Evolutionary conservation across 2,888 invertebrate species (phyloP), one percentile per base, ranked within the genome.

Genomic region (Graphium colonna): DNA sequence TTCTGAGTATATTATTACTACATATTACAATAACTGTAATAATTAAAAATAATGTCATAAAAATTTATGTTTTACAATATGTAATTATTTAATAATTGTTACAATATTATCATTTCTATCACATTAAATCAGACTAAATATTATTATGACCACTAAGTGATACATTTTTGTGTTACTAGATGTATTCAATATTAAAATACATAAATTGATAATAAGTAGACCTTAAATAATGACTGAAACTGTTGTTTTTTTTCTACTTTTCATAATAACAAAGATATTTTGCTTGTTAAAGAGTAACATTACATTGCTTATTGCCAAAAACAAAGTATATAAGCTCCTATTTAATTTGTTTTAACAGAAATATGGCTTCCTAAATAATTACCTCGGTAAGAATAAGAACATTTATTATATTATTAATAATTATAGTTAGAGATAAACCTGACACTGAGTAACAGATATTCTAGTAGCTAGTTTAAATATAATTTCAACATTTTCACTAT

Each of bases 101-200:
- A 55, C n/a, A 41, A 31, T 21, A 39, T 40, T 17, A 15, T 47
- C 28, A 33, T 18, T 28, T 47, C 61, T 72, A 73, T 73, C 73
- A 74, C 73, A 71, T 70, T 48, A 61, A 59, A 64, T 73, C 74
- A 72, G 74, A 70, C 73, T 69, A 68, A 56, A 61, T 51, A 63
- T 44, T 42, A 51, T 42, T n/a, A n/a, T n/a, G 38, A 33, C 52
- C 52, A 47, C 52, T 52, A 36, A 21, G 47, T 47, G 47, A 26
- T 38, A 10, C 21, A 48, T 43, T 45, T 31, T 5, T 33, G 2
- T 10, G n/a, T 33, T 10, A 33, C 7, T 49, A 42, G 48, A 26
- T 44, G 26, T 43, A 1, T 46, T 40, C 33, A 36, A 3, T 13
- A 18, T 33, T 43, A 9, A 13, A 16, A 2, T 43, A 52, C 51